Conservation (phyloP, 2,888 invertebrate species). For the Acronicta leporina region DNA sequence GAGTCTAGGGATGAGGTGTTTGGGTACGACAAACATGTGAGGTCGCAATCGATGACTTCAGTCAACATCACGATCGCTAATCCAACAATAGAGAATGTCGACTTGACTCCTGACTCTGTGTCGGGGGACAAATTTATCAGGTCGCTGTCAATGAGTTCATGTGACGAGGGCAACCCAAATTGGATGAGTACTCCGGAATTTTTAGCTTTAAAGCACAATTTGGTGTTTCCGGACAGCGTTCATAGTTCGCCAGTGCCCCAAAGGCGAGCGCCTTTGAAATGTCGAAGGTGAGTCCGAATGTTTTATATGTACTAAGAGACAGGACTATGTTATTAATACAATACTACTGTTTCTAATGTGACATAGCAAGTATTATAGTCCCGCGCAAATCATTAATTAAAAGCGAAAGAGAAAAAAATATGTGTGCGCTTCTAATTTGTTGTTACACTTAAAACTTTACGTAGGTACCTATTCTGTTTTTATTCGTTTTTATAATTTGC, state of each 20-base stretch:
- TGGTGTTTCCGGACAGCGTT: constrained; percentile 94
- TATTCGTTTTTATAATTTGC: too few species aligned
- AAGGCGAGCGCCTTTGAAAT: constrained; percentile 90
- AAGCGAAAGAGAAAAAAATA: too few species aligned
- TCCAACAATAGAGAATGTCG: constrained; percentile 92
- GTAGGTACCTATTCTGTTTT: too few species aligned
- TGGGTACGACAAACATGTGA: constrained; percentile 81
- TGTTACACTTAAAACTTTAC: too few species aligned
- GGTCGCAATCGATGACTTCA: constrained; percentile 90
- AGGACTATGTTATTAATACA: too few species aligned
- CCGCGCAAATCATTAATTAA: neutral
- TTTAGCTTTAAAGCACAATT: constrained; percentile 93
- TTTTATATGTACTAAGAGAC: neutral
- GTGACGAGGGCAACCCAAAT: constrained; percentile 92
- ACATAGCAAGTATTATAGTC: neutral
- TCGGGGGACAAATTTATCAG: constrained; percentile 89
- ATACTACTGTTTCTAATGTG: neutral
- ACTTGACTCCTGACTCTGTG: constrained; percentile 90
- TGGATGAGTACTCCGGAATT: constrained; percentile 95
- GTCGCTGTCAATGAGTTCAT: constrained; percentile 91
- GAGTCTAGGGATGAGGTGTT: constrained; percentile 79
- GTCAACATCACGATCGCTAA: constrained; percentile 92
- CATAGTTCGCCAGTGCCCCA: constrained; percentile 93
- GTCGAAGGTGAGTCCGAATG: constrained; percentile 83
- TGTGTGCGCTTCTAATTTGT: too few species aligned